Evolutionary conservation across 92 coral and sea anemone species (phyloP).

Genomic region (Epizoanthus stellaris): DNA sequence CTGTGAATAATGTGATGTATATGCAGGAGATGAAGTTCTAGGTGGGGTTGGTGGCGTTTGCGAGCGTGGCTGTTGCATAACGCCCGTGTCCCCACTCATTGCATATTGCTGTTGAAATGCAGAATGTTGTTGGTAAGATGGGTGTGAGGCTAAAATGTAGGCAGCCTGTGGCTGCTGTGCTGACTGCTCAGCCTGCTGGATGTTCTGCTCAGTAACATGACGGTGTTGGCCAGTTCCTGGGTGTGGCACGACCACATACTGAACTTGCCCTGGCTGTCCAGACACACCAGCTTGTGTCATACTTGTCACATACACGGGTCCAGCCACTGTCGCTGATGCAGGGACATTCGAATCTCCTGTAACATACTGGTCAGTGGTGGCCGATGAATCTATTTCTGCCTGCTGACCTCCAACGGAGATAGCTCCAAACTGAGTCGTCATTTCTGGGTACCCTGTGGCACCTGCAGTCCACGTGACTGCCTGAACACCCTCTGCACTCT

Average conservation of each 20-base stretch:
- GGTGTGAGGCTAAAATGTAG: conserved; percentile 54
- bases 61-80: conserved; percentile 78
- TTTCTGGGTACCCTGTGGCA: conserved; percentile 78
- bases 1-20: conserved; percentile 58
- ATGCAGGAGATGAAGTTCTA: conserved; percentile 79
- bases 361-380: conserved; percentile 54
- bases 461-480: conserved; percentile 66
- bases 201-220: conserved; percentile 65
- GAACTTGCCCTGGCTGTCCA: conserved; percentile 86
- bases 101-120: conserved; percentile 72
- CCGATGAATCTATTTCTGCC: conserved; percentile 62
- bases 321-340: conserved; percentile 75
- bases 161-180: conserved; percentile 68
- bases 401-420: conserved; percentile 79
- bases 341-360: conserved; percentile 72
- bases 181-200: conserved; percentile 56
- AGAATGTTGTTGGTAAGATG: conserved; percentile 59
- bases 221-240: conserved; percentile 73
- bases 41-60: conserved; percentile 99
- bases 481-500: conserved; percentile 73
- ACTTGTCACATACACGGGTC: conserved; percentile 80
- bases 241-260: conserved; percentile 86
- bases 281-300: conserved; percentile 84
- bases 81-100: conserved; percentile 61
- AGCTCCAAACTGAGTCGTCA: conserved; percentile 79